Percentiles rank a stretch among this genome's conserved stretches.
phyloP scores from a whole-genome alignment of 2,113 vertebrate species.

The Corythoichthys haematopterus region DNA sequence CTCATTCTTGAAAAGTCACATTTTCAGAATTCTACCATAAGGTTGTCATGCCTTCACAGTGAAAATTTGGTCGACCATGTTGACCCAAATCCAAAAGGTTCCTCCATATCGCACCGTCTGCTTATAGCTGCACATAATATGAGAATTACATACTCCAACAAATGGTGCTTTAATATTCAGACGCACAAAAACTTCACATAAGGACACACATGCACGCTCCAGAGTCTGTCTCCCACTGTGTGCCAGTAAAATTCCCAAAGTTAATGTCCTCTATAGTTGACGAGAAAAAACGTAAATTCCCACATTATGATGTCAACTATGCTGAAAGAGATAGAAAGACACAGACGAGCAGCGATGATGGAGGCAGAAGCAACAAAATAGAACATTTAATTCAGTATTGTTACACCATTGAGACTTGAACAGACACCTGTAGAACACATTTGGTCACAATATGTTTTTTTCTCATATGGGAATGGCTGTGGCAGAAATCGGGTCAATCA shows the following conservation, averaged over 20 bases:
- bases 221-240: conserved; percentile 10
- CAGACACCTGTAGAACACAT: conserved; percentile 39
- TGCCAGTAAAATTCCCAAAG: conserved; percentile 1
- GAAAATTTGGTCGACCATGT: conserved; percentile 28
- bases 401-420: conserved; percentile 50
- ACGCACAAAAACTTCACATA: conserved; percentile 16
- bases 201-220: conserved; percentile 24
- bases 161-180: conserved; percentile 21
- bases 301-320: conserved; percentile 11
- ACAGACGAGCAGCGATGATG: conserved; percentile 30
- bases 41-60: conserved; percentile 53
- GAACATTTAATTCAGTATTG: conserved; percentile 41
- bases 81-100: conserved; percentile 21
- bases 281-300: background rate
- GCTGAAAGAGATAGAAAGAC: conserved; percentile 44
- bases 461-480: too few species aligned
- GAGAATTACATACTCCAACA: conserved; percentile 16
- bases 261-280: conserved; percentile 12
- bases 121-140: conserved; percentile 2
- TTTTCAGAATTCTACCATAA: conserved; percentile 11
- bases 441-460: conserved; percentile 1
- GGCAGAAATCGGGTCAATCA: background rate
- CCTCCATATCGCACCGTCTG: conserved; percentile 1
- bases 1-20: conserved; percentile 10
- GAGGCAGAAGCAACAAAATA: conserved; percentile 35